Percentiles rank a stretch among this genome's conserved stretches.
These are phyloP conservation scores for Malurus alboscapulatus DNA, from an alignment of 2,113 vertebrate species.

Conservation along the genomic window DNA sequence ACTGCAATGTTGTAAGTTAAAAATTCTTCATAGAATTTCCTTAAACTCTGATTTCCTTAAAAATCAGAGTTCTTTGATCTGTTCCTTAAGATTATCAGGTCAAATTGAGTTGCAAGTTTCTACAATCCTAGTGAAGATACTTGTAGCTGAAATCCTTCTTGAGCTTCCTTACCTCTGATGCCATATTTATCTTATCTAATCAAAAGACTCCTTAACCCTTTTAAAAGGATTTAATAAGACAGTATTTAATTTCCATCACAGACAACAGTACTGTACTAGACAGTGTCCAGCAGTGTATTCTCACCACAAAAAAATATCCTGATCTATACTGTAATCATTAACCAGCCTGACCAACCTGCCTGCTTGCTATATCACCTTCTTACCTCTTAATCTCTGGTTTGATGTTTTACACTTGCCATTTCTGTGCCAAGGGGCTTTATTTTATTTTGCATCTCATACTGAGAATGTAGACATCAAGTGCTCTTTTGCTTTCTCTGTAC, in stretches of 20 bases:
- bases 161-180: background rate
- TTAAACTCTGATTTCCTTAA: background rate
- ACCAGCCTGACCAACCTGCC: background rate
- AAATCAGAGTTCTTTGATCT: background rate
- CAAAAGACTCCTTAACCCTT: background rate
- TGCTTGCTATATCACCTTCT: background rate
- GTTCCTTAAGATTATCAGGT: background rate
- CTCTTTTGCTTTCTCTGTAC: background rate
- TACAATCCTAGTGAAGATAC: background rate
- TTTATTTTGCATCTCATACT: rapidly evolving
- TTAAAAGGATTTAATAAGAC: background rate
- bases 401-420: background rate
- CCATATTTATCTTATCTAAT: background rate
- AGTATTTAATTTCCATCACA: background rate
- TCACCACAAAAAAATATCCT: background rate
- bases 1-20: background rate
- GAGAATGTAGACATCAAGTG: background rate
- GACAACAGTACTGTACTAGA: background rate
- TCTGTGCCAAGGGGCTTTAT: background rate
- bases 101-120: background rate
- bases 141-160: background rate
- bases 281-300: background rate
- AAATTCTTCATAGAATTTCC: background rate
- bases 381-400: background rate
- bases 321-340: background rate